Conservation (phyloP, 2,797 vertebrate species). For the Lutjanus campechanus region DNA sequence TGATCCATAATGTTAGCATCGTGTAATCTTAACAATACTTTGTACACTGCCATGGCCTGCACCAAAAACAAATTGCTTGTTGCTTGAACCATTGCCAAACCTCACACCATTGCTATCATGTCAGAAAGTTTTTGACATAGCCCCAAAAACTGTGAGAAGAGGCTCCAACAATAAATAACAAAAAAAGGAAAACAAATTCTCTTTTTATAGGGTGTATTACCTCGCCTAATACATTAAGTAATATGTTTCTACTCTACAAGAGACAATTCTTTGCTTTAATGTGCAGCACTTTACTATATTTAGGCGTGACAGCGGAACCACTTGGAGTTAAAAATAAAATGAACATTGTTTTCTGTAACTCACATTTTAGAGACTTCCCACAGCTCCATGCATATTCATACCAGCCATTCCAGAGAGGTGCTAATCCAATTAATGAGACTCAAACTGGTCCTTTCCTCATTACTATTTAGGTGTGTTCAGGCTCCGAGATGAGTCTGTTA, state of each 20-base stretch:
- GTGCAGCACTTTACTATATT: slow-evolving; percentile 28
- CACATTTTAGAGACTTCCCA: slow-evolving; percentile 56
- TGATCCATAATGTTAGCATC: neutral
- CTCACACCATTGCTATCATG: neutral
- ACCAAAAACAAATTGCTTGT: neutral
- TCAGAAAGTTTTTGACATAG: neutral
- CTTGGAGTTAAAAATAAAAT: slow-evolving; percentile 27
- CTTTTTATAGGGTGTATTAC: neutral
- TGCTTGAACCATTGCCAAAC: neutral
- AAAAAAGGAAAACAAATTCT: neutral
- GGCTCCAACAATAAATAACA: neutral
- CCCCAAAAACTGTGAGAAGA: neutral
- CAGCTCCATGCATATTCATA: slow-evolving; percentile 78
- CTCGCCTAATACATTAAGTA: neutral
- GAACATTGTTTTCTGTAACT: slow-evolving; percentile 35
- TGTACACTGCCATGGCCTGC: neutral
- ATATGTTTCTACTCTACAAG: neutral
- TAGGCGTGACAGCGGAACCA: slow-evolving; percentile 15
- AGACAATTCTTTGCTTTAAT: neutral
- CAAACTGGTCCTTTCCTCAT: slow-evolving; percentile 82
- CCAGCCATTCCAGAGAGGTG: slow-evolving; percentile 78
- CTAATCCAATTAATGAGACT: slow-evolving; percentile 86
- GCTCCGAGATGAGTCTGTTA: slow-evolving; percentile 79
- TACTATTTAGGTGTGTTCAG: slow-evolving; percentile 77
- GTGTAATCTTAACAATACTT: neutral